Conservation (phyloP, 2,113 vertebrate genomes). For the Gasterosteus aculeatus region DNA sequence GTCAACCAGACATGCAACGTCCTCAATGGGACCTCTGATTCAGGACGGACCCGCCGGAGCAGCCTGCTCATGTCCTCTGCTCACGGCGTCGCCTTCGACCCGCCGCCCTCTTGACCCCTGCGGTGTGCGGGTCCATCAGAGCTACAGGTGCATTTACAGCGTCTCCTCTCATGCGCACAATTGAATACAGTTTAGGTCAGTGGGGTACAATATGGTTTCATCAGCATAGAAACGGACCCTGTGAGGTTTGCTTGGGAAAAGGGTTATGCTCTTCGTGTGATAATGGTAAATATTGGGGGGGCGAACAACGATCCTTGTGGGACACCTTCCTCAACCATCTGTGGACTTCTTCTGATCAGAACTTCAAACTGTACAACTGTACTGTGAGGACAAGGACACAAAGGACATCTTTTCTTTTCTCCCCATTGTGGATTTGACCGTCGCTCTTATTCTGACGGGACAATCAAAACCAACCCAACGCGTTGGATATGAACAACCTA, state of each 20-base stretch:
- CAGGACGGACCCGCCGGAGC: neutral
- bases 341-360: neutral
- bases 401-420: too few relatives aligned
- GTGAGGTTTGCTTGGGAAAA: neutral
- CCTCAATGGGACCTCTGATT: neutral
- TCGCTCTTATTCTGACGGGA: neutral
- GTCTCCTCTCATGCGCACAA: too few relatives aligned
- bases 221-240: neutral
- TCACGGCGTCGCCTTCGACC: too few relatives aligned
- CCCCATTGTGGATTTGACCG: neutral
- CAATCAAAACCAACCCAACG: neutral
- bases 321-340: neutral
- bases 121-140: neutral
- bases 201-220: neutral
- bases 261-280: neutral
- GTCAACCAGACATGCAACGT: slow-evolving; percentile 1
- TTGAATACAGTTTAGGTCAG: neutral
- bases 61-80: neutral
- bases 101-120: neutral
- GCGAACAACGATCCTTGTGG: neutral
- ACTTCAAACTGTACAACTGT: neutral
- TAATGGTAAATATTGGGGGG: neutral
- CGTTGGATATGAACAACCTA: neutral
- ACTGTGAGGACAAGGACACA: neutral
- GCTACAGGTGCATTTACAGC: neutral